Conservation (phyloP, 2,113 vertebrate genomes). For the Nettapus auritus region DNA sequence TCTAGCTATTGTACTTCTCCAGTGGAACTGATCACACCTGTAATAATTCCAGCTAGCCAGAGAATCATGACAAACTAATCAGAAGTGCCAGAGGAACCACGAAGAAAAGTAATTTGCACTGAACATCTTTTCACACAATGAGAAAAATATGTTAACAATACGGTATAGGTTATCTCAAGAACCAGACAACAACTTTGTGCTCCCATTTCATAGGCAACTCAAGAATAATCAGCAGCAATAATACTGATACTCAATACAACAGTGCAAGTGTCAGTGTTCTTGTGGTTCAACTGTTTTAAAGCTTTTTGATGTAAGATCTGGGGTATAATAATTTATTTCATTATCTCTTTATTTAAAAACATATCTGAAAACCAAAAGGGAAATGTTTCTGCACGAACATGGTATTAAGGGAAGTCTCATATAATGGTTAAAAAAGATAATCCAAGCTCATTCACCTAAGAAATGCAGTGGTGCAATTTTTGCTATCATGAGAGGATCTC, state of each 20-base stretch:
- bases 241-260: background rate
- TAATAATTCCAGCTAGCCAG: background rate
- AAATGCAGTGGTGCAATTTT: background rate
- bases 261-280: background rate
- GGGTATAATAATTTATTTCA: background rate
- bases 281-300: background rate
- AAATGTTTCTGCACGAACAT: background rate
- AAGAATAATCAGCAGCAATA: background rate
- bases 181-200: background rate
- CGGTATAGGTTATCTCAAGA: background rate
- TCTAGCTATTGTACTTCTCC: background rate
- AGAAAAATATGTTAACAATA: background rate
- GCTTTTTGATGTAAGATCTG: background rate
- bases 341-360: background rate
- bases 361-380: background rate
- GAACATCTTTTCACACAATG: background rate
- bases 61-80: background rate
- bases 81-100: background rate
- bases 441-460: background rate
- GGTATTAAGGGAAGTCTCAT: accelerated
- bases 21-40: background rate
- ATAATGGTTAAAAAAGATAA: background rate
- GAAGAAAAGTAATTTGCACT: background rate
- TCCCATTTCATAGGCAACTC: background rate
- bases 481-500: background rate